Base-by-base conservation (phyloP, 2,888 invertebrate species). In the Zele albiditarsus region DNA sequence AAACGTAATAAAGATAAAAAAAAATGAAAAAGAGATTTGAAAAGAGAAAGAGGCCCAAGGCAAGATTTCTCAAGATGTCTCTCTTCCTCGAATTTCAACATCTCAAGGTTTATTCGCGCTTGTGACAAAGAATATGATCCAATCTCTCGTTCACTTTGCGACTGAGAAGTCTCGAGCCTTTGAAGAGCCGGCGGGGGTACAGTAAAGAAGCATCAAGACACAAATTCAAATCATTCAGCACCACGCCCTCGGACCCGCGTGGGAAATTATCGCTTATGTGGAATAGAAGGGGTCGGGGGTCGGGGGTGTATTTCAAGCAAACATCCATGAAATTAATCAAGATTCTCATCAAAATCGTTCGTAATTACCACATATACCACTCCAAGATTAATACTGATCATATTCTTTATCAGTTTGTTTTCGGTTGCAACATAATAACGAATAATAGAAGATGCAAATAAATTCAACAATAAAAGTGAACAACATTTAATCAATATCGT, bases 121-220 rank as follows among this genome's bases (percentile, higher is more conserved):
- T 85, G 88, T 88, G 89, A 89, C 85, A 89, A 89, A 89, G 89
- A 89, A 89, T 88, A 89, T 89, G 89, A 89, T 89, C 89, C 85
- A 84, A 88, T 85, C 84, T 82, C 84, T 73, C 31, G 82, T 87
- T 86, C 84, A 84, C 85, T 86, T 82, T 38, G 85, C 85, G 84
- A 88, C 86, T 86, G 84, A 85, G 86, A 82, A 84, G 81, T 81
- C 78, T 84, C 82, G 82, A 83, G 83, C 83, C 82, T 83, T 38
- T 82, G 85, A 85, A 84, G 84, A 85, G 81, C 76, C 84, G 79
- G 80, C 82, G 80, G 82, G 82, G 80, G 82, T 79, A 81, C 80
- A 80, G 76, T 79, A 78, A 83, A 83, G 80, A 69, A 81, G 78
- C 79, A 80, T 77, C 77, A 78, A 82, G 81, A 79, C 77, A 77